Conservation (phyloP, 2,888 invertebrate species). For the Heteromyza rotundicornis region DNA sequence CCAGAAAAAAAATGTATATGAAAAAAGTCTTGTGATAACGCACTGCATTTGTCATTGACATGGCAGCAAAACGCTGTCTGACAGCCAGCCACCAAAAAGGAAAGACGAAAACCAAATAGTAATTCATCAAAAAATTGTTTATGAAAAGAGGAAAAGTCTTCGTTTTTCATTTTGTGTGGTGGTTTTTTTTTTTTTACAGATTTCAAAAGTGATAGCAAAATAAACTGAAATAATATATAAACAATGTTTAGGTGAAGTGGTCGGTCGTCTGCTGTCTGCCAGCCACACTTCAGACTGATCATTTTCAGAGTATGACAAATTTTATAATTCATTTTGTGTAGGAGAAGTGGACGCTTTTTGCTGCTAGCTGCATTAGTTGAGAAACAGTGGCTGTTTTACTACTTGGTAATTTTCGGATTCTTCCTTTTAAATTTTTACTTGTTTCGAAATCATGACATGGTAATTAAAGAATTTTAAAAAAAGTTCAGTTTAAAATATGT, state of each 20-base stretch:
- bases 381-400: no score
- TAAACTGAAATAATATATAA: not conserved
- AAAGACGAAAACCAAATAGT: not conserved
- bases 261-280: not conserved
- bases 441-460: no score
- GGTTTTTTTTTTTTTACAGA: no score
- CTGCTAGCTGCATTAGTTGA: no score
- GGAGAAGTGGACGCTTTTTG: not conserved
- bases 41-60: not conserved
- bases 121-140: constrained; percentile 4
- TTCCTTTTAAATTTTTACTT: no score
- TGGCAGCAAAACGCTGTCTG: not conserved
- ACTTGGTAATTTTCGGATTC: no score
- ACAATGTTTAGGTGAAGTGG: not conserved
- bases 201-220: not conserved
- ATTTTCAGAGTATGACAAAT: no score
- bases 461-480: no score
- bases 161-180: no score
- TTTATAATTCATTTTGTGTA: not conserved
- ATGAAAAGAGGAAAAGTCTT: not conserved
- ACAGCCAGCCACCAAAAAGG: no score
- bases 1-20: no score
- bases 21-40: not conserved
- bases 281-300: not conserved
- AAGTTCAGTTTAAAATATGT: no score